phyloP scores from a whole-genome alignment of 2,113 vertebrate species.

The Dicerorhinus sumatrensis region DNA sequence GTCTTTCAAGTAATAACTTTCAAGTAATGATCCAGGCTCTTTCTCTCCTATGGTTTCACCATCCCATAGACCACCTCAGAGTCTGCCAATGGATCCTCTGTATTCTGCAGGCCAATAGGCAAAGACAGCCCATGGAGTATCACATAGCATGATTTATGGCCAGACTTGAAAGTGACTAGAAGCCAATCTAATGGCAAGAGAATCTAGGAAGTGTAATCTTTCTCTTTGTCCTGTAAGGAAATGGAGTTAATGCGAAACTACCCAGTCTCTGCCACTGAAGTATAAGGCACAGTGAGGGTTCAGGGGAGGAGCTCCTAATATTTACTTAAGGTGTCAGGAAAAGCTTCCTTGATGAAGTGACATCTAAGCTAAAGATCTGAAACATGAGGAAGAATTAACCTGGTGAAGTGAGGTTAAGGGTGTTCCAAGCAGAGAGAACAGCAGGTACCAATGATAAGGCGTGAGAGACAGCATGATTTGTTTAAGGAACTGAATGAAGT shows the following conservation, averaged over 20 bases:
- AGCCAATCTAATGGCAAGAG: not conserved
- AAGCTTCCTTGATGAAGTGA: not conserved
- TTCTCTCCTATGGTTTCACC: not conserved
- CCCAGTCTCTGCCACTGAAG: not conserved
- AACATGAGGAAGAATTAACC: not conserved
- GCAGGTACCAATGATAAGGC: not conserved
- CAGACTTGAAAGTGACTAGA: not conserved
- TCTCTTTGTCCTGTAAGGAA: not conserved
- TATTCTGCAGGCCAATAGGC: not conserved
- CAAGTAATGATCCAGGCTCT: not conserved
- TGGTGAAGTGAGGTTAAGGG: not conserved
- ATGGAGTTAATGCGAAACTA: not conserved
- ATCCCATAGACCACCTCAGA: not conserved
- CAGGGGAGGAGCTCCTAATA: not conserved
- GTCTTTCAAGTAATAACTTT: not conserved
- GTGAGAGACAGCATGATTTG: not conserved
- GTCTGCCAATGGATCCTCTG: not conserved
- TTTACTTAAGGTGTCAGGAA: not conserved
- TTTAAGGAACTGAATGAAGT: not conserved
- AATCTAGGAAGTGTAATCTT: not conserved
- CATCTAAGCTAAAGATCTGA: not conserved
- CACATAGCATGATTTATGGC: not conserved
- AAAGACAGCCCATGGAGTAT: not conserved
- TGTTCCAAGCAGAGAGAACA: not conserved
- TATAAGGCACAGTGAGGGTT: not conserved